These are phyloP conservation scores for Sarcophaga carnaria DNA, from an alignment of 2,888 invertebrate genomes.

Conservation along the genomic window DNA sequence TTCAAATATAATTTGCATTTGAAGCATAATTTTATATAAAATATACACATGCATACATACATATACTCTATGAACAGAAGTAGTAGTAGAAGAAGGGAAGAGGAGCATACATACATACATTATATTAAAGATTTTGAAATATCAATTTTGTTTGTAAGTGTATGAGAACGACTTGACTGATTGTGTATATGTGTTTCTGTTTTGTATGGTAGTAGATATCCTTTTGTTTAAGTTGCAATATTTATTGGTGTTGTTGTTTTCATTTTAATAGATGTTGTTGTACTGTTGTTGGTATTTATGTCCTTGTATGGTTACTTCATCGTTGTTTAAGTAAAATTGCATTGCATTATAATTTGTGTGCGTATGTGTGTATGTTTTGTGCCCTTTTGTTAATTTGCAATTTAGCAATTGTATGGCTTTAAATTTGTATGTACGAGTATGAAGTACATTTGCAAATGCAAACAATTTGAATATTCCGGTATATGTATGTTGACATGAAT, in stretches of 20 bases:
- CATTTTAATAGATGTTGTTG: slow-evolving; percentile 1
- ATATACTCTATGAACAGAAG: not conserved
- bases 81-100: not conserved
- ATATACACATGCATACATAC: slow-evolving; percentile 39
- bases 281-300: slow-evolving; percentile 19
- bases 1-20: slow-evolving; percentile 66
- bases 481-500: not conserved
- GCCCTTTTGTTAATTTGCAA: slow-evolving; percentile 30
- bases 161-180: not conserved
- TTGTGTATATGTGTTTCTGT: not conserved
- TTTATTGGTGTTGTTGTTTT: slow-evolving; percentile 9
- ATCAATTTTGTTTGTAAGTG: slow-evolving; percentile 43
- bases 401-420: slow-evolving; percentile 43
- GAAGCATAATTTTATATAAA: slow-evolving; percentile 57
- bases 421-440: slow-evolving; percentile 26
- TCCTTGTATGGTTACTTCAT: slow-evolving; percentile 42
- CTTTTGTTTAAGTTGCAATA: slow-evolving; percentile 10
- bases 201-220: not conserved
- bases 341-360: slow-evolving; percentile 47
- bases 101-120: not conserved
- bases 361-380: not conserved
- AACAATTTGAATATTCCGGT: slow-evolving; percentile 15
- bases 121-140: slow-evolving; percentile 49
- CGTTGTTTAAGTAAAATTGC: slow-evolving; percentile 54
- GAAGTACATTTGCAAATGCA: slow-evolving; percentile 20